phyloP scores from a whole-genome alignment of 2,888 invertebrate genomes.

The Deroplatys truncata region DNA sequence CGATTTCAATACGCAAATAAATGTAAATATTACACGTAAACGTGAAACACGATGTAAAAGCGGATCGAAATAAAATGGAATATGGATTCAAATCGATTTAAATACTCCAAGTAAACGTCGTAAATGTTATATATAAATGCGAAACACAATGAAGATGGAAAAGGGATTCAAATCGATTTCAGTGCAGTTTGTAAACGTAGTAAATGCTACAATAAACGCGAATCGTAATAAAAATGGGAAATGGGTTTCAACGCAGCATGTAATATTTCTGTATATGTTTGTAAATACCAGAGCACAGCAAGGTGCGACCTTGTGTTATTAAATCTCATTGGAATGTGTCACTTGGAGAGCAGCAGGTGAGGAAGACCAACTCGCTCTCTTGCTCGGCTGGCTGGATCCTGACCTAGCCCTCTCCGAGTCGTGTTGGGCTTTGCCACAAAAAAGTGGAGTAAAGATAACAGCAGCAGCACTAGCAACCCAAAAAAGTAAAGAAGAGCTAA shows the following conservation, averaged over 20 bases:
- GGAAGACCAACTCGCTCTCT: neutral
- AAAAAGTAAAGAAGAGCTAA: neutral
- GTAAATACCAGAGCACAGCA: neutral
- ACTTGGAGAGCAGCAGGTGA: neutral
- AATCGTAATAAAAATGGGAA: too few species aligned
- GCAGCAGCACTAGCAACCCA: neutral
- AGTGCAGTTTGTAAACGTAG: too few species aligned
- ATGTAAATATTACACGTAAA: too few species aligned
- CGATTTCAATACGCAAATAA: too few species aligned
- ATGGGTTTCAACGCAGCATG: neutral
- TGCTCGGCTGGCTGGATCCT: neutral
- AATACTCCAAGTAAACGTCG: too few species aligned
- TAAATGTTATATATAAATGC: too few species aligned
- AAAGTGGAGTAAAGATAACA: neutral
- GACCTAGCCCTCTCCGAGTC: conserved; percentile 18
- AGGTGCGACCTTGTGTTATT: neutral
- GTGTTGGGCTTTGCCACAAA: conserved; percentile 18
- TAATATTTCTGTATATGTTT: neutral
- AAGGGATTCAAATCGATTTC: too few species aligned
- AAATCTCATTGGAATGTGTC: neutral
- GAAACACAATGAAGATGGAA: too few species aligned
- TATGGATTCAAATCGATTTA: too few species aligned
- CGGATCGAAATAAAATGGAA: too few species aligned
- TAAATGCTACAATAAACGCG: too few species aligned
- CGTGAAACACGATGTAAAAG: too few species aligned